Conservation (phyloP, 2,888 invertebrate species). For the Aethes cnicana region DNA sequence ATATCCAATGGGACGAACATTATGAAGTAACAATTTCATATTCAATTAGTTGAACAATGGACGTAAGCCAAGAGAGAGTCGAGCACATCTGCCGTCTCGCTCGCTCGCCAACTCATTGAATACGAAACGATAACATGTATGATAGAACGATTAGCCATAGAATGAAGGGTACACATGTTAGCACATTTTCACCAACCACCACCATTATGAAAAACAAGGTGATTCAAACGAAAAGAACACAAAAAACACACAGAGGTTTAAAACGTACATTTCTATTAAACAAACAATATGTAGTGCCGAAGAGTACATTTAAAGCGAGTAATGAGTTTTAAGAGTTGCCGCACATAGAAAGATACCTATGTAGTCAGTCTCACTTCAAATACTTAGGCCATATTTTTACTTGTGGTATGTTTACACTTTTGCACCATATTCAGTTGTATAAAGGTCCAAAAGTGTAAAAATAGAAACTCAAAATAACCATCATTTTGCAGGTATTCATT, state of each 20-base stretch:
- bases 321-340: slow-evolving; percentile 31
- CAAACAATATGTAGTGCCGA: slow-evolving; percentile 8
- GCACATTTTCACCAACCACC: slow-evolving; percentile 83
- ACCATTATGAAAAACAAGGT: slow-evolving; percentile 62
- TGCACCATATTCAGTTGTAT: too few relatives aligned
- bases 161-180: slow-evolving; percentile 76
- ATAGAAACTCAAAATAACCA: too few relatives aligned
- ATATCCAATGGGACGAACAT: too few relatives aligned
- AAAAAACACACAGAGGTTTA: slow-evolving; percentile 30
- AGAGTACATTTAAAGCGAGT: slow-evolving; percentile 35
- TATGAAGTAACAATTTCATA: too few relatives aligned
- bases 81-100: background rate
- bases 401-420: too few relatives aligned
- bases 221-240: slow-evolving; percentile 39
- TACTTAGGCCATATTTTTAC: background rate
- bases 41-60: too few relatives aligned
- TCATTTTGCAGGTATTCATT: too few relatives aligned
- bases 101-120: too few relatives aligned
- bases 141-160: slow-evolving; percentile 79
- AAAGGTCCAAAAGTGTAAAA: too few relatives aligned
- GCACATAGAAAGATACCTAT: slow-evolving; percentile 31
- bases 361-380: background rate
- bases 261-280: background rate
- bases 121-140: slow-evolving; percentile 45
- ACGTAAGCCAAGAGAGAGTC: too few relatives aligned